Conservation (phyloP, 2,797 vertebrate genomes). For the Lepilemur ruficaudatus region DNA sequence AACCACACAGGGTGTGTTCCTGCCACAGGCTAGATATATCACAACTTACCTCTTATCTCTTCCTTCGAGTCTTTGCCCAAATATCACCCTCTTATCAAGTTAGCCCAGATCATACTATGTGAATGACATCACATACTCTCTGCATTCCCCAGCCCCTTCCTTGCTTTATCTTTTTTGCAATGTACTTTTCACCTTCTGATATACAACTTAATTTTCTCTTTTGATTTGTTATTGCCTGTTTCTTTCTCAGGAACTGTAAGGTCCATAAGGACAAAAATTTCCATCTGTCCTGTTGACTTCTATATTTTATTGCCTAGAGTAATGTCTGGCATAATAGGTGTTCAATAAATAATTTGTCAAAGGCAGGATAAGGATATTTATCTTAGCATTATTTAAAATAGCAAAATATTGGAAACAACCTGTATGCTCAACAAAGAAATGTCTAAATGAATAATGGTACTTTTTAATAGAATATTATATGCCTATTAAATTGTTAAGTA, state of each 20-base stretch:
- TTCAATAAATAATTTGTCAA: conserved; percentile 28
- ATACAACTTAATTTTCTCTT: not conserved
- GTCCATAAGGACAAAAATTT: not conserved
- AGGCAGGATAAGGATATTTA: not conserved
- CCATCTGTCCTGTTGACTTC: not conserved
- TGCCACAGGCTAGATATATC: not conserved
- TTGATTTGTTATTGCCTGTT: conserved; percentile 7
- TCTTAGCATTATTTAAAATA: conserved; percentile 2
- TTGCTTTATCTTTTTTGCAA: not conserved
- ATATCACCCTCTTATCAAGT: not conserved
- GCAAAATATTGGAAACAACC: not conserved
- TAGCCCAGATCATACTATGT: not conserved
- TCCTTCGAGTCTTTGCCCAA: not conserved
- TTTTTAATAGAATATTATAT: conserved; percentile 2
- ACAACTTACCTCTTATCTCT: not conserved
- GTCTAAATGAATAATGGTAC: not conserved
- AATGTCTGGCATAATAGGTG: not conserved
- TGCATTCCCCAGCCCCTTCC: not conserved
- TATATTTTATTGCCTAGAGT: conserved; percentile 22
- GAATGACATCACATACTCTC: not conserved
- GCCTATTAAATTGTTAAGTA: not conserved
- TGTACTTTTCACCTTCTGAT: not conserved
- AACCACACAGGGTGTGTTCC: accelerated
- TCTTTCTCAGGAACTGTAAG: not conserved
- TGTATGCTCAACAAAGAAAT: not conserved